Base-by-base conservation (phyloP, 2,888 invertebrate genomes). In the Galerucella calmariensis region DNA sequence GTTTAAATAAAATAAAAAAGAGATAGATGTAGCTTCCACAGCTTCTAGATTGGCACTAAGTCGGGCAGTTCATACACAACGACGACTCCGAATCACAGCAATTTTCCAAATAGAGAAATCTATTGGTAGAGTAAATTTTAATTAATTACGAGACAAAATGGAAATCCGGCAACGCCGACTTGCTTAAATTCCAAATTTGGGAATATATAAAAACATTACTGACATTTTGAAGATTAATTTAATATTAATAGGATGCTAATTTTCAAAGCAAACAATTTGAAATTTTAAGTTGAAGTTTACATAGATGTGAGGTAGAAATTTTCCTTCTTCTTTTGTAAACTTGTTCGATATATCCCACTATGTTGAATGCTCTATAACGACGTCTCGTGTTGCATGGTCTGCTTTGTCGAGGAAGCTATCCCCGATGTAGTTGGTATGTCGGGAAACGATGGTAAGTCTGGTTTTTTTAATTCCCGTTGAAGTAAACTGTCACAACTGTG, bases 371-470 rank as follows among this genome's bases (percentile, higher is more conserved):
- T 65, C 46, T 65, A 87, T 82, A 88, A 83, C 79, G 86, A 85
- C 80, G 87, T 88, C 82, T 87, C 88, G 86, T 88, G 81, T 74
- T 79, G 77, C 67, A 78, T 74, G 65, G 68, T 59, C 14, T 61
- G 53, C 12, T 76, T 72, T 51, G 83, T 82, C 68, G 87, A 81
- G 80, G 88, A 82, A 80, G 90, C 84, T 79, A 89, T 88, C 16
- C 46, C 63, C 41, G 63, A 46, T 46, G 20, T 65, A n/a, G n/a
- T 65, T 12, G 90, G 90, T 78, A 89, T 87, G 82, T 89, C 90
- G 44, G 87, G 87, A 82, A 89, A 89, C 78, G 85, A 78, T 35
- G 87, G 80, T 79, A 89, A 82, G 61, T 81, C 80, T 16, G 66
- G 67, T 65, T 41, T 46, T 27, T 69, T 48, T 66, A 61, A 3